Base-by-base conservation (phyloP, 2,888 invertebrate genomes). In the Aplocera efformata region DNA sequence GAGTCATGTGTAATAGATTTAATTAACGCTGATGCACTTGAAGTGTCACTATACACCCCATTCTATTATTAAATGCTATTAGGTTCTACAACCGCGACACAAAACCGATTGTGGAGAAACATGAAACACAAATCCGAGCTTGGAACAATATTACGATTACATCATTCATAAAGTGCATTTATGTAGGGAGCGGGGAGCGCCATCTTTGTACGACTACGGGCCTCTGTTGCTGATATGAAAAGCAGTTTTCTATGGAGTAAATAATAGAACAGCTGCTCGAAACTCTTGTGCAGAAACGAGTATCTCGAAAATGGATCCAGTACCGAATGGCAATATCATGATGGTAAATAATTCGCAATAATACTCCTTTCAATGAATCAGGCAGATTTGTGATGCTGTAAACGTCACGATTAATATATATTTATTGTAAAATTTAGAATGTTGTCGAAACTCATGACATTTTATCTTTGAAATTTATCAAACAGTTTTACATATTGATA, bases 191-290 rank as follows among this genome's bases (percentile, higher is more conserved):
- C 65, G 60, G 60, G 13, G 72, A 64, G 65, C 69, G 70, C 63
- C 68, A 74, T 77, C 75, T 78, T 78, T 79, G 71, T 77, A 66
- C 65, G 62, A 64, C 66, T 72, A 63, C 59, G 61, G 61, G 67
- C 61, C 66, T 65, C 79, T 84, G 83, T 69, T 78, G 56, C 70
- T 84, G 83, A 83, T 80, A 73, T 83, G 82, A 84, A 85, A 84
- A 83, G 80, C 80, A 72, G 73, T 79, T 79, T 78, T 73, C 75
- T 60, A 68, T 72, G 60, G 48, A 71, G 65, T 71, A 81, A 79
- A 84, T 84, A 83, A 84, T 80, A 75, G 70, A 73, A 60, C 42
- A 49, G 40, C 32, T 37, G 41, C 40, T 32, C 8, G 47, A 32
- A 42, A 50, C 32, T 29, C 31, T 36, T 39, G 34, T 31, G 33